Evolutionary conservation across 2,113 vertebrate genomes (phyloP).

Genomic region (Nesogale talazaci): DNA sequence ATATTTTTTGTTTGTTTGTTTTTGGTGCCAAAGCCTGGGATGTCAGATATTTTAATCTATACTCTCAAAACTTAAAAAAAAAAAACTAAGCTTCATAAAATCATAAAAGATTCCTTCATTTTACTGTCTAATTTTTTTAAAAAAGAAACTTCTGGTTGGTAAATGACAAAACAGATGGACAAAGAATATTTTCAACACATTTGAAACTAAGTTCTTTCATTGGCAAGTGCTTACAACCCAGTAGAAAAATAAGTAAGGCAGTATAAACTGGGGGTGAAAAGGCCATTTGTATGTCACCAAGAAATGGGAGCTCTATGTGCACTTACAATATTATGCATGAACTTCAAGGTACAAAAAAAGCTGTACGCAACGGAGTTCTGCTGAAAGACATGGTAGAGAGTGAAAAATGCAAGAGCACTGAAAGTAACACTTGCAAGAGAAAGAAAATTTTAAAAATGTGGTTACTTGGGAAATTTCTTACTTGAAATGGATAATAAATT

Average conservation of each 20-base stretch:
- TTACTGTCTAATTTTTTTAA: background rate
- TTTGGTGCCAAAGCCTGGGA: too few relatives aligned
- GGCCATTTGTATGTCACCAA: background rate
- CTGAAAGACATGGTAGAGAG: background rate
- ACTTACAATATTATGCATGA: background rate
- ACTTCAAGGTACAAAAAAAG: slow-evolving; percentile 2
- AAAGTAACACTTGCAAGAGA: background rate
- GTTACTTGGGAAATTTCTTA: background rate
- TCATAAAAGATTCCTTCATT: background rate
- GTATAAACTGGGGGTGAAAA: background rate
- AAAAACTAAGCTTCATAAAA: background rate
- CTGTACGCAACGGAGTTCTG: background rate
- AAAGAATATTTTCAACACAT: background rate
- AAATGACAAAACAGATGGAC: background rate
- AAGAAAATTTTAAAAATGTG: background rate
- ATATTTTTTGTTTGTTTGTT: too few relatives aligned
- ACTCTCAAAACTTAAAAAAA: background rate
- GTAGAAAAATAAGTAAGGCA: background rate
- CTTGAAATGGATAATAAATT: slow-evolving; percentile 13
- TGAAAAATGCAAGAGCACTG: background rate
- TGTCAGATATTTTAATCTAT: background rate
- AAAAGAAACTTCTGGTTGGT: background rate
- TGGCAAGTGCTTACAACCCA: background rate
- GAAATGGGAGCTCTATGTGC: background rate
- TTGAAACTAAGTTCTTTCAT: background rate